Base-by-base conservation (phyloP, 1,140 invertebrate genomes). In the Theocolax elegans region DNA sequence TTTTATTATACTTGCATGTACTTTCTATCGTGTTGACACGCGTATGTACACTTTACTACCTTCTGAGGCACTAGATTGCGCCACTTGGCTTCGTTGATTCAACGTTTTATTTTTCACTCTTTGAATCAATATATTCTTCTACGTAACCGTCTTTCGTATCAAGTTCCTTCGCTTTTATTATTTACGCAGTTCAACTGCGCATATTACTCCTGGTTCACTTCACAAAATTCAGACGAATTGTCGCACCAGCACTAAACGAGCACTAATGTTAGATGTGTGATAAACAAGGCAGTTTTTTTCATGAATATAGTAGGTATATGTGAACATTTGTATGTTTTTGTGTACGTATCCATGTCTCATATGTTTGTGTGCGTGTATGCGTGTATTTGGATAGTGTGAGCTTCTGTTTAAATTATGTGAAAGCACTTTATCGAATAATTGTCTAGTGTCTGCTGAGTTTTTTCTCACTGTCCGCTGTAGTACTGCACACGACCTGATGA, bases 401-500 rank as follows among this genome's bases (percentile, higher is more conserved):
- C 35, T 67, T 63, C 29, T 44, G 23, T 75, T 67, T 70, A 23
- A 62, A 56, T 59, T 21, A 21, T 64, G 38, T 65, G 68, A 74
- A 76, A 74, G 75, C 73, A 73, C 59, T 77, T 74, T 72, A 72
- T 63, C 49, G 53, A 76, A 74, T 77, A 78, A 72, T 64, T 66
- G 69, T 74, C 63, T 73, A 72, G 51, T 65, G 66, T 59, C 59
- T 71, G 76, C 44, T 70, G 29, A 67, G 51, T 68, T 75, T 71
- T 60, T n/a, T 80, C 77, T 85, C 83, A 86, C 77, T 85, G 81
- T 73, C 80, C 84, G 77, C 77, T 84, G 63, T 86, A 85, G 70
- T 83, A 86, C 71, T 83, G 81, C 54, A 84, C 77, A 63, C 81
- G 78, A 42, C 83, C 81, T 27, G 76, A 56, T 46, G 80, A 69